Base-by-base conservation (phyloP, 2,888 invertebrate genomes). In the Dinocampus coccinellae region DNA sequence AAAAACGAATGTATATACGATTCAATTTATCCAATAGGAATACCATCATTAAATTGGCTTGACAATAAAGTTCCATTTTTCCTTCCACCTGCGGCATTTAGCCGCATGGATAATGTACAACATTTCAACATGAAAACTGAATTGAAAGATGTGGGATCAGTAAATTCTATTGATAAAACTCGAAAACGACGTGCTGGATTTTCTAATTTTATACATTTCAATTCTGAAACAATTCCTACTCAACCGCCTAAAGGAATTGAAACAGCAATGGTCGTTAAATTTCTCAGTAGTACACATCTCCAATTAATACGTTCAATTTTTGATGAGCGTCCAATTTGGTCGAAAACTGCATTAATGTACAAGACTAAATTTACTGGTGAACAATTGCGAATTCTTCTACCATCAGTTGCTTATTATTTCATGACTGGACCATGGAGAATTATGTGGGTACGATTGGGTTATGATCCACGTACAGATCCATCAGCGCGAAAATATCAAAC, bases 351-450 rank as follows among this genome's bases (percentile, higher is more conserved):
- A 0, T 84, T 99, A 13, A 88, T 91, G 67, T 92, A 90, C 81
- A 89, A 90, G 58, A 92, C 93, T 0, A 91, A 92, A 65, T 88
- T 93, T 53, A 88, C 90, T 0, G 82, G 87, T 1, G 91, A 91
- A 13, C 91, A 92, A 66, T 81, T 96, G 0, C 97, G 94, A 87
- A 90, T 92, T 70, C 90, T 97, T 13, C 89, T 98, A 72, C 97
- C 98, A 0, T 91, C 93, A 29, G 88, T 96, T 3, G 95, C 96
- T 0, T 95, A 95, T 85, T 96, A 96, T 84, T 95, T 94, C 87
- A 90, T 91, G 67, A 94, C 92, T 74, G 99, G 99, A 0, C 99
- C 98, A 0, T 99, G 98, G 97, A 90, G 97, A 76, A 91, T 93
- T 66, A 91, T 95, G 84, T 99, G 98, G 95, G 93, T 96, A 0